Conservation (phyloP, 1,140 invertebrate species). For the Drosophila elegans region DNA sequence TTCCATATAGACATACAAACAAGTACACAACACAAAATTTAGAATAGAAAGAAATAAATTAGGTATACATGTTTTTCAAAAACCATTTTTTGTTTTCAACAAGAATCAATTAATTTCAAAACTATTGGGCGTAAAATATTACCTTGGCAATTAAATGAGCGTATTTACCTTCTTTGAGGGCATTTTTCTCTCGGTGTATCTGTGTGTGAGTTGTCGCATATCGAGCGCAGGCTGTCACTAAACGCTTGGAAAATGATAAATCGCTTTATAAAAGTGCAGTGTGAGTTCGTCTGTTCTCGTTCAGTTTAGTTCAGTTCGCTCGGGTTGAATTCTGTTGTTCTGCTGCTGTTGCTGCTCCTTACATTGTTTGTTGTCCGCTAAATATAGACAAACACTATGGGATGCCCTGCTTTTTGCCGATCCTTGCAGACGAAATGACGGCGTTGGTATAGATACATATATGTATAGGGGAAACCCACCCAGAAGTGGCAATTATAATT, state of each 20-base stretch:
- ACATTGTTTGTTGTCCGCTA: slow-evolving; percentile 42
- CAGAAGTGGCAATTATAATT: slow-evolving; percentile 80
- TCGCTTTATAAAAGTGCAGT: slow-evolving; percentile 83
- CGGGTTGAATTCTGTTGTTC: slow-evolving; percentile 38
- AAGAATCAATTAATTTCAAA: too few species aligned
- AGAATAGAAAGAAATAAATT: background rate
- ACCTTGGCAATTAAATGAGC: background rate
- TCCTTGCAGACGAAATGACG: slow-evolving; percentile 75
- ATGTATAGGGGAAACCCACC: slow-evolving; percentile 50
- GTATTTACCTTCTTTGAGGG: background rate
- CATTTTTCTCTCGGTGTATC: background rate
- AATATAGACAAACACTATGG: slow-evolving; percentile 24
- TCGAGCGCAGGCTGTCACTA: slow-evolving; percentile 76
- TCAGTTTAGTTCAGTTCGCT: slow-evolving; percentile 10
- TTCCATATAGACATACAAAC: slow-evolving; percentile 24
- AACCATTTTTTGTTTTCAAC: too few species aligned
- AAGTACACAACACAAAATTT: background rate
- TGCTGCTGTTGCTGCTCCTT: background rate
- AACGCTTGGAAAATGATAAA: slow-evolving; percentile 81
- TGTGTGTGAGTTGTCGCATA: slow-evolving; percentile 52
- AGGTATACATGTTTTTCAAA: too few species aligned
- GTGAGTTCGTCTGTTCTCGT: slow-evolving; percentile 51
- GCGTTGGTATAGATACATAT: slow-evolving; percentile 20
- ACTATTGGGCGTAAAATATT: too few species aligned
- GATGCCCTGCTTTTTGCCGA: slow-evolving; percentile 21